Percentiles rank a stretch among this genome's conserved stretches.
These are phyloP conservation scores for Chloroceryle aenea DNA, from an alignment of 2,113 vertebrate genomes.

Conservation along the genomic window DNA sequence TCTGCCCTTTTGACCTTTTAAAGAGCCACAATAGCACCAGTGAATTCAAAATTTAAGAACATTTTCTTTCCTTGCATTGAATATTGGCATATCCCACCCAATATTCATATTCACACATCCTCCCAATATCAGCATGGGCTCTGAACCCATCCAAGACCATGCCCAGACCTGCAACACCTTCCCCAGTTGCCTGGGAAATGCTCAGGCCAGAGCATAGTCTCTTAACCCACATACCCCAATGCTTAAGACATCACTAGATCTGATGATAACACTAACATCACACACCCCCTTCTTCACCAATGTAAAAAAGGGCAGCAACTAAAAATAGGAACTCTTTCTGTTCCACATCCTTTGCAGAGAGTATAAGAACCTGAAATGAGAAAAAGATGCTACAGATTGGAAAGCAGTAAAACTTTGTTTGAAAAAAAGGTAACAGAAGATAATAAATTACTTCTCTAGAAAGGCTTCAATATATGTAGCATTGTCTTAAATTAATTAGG, in stretches of 20 bases:
- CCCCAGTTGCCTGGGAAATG: not conserved
- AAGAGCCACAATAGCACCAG: not conserved
- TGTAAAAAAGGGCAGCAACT: not conserved
- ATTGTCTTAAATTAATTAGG: not conserved
- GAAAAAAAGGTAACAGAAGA: not conserved
- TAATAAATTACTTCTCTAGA: not conserved
- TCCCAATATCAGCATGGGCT: not conserved
- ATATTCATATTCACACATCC: not conserved
- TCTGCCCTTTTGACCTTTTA: not conserved
- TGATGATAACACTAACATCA: not conserved
- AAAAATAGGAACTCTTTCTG: not conserved
- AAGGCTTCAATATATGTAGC: not conserved
- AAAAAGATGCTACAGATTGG: not conserved
- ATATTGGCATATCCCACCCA: not conserved
- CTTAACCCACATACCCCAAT: not conserved
- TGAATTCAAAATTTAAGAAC: not conserved
- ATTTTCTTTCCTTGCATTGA: not conserved
- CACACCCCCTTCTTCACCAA: not conserved
- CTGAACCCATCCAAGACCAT: not conserved
- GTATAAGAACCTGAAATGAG: not conserved
- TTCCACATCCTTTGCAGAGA: rapidly evolving
- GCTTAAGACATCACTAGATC: not conserved
- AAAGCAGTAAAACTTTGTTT: not conserved
- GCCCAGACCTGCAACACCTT: not conserved
- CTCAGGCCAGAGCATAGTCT: not conserved